phyloP scores from a whole-genome alignment of 2,888 invertebrate genomes.

The Drosophila neotestacea region DNA sequence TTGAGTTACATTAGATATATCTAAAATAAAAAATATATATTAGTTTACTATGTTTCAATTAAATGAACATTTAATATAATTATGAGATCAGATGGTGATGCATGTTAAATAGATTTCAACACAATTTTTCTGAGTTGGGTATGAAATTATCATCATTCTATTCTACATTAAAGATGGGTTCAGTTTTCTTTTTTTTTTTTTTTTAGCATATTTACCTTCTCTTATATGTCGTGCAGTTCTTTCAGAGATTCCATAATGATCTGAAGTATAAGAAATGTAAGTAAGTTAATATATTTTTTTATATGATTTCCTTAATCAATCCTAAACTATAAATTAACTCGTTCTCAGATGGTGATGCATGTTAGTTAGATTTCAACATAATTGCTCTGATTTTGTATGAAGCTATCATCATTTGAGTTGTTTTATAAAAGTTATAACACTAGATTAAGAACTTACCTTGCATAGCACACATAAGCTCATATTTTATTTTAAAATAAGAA shows the following conservation, averaged over 20 bases:
- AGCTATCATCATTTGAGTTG: conserved; percentile 55
- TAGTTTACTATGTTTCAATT: neutral
- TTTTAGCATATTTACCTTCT: conserved; percentile 4
- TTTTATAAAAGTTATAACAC: neutral
- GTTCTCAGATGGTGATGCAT: conserved; percentile 74
- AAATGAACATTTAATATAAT: neutral
- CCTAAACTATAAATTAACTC: conserved; percentile 1
- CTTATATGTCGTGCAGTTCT: neutral
- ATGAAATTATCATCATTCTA: conserved; percentile 64
- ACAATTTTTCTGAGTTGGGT: conserved; percentile 46
- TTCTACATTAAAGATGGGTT: neutral
- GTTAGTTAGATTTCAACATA: conserved; percentile 56
- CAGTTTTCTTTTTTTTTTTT: too few relatives aligned
- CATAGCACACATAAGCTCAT: neutral
- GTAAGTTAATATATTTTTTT: neutral
- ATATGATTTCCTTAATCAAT: neutral
- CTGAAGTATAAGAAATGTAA: conserved; percentile 1
- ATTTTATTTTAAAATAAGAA: neutral
- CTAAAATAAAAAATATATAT: neutral
- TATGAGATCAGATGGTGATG: conserved; percentile 69
- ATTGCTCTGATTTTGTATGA: conserved; percentile 58
- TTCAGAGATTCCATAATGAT: neutral
- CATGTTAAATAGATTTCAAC: conserved; percentile 65
- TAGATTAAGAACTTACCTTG: conserved; percentile 5
- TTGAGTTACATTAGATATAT: neutral